Conservation (phyloP, 2,113 vertebrate genomes). For the Pampusana beccarii region DNA sequence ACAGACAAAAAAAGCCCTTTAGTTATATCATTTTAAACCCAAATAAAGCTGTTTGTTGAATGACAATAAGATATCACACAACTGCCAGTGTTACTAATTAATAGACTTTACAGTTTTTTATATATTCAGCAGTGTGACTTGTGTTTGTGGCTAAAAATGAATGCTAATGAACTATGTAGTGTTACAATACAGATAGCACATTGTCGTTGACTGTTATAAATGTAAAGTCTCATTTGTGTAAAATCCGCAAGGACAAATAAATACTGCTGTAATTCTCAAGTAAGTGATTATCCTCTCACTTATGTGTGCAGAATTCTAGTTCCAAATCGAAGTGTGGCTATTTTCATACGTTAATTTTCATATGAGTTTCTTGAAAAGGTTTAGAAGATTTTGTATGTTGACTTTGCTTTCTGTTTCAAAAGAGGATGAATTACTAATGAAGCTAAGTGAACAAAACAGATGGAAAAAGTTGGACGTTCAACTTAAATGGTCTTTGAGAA, state of each 20-base stretch:
- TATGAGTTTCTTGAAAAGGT: background rate
- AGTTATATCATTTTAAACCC: slow-evolving; percentile 39
- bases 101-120: slow-evolving; percentile 44
- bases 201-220: slow-evolving; percentile 46
- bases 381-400: background rate
- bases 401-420: background rate
- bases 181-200: slow-evolving; percentile 36
- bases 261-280: background rate
- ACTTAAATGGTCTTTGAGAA: background rate
- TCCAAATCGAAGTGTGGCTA: background rate
- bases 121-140: slow-evolving; percentile 47
- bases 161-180: slow-evolving; percentile 23
- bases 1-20: background rate
- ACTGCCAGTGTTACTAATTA: slow-evolving; percentile 61
- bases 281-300: background rate
- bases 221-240: slow-evolving; percentile 22
- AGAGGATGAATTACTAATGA: background rate
- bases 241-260: slow-evolving; percentile 8
- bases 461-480: background rate
- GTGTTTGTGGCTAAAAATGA: slow-evolving; percentile 52
- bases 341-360: background rate
- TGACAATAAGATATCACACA: slow-evolving; percentile 38
- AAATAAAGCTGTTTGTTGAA: slow-evolving; percentile 65
- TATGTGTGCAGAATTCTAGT: background rate
- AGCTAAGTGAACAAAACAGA: background rate